Conservation (phyloP, 1,140 invertebrate species). For the Luehdorfia chinensis region DNA sequence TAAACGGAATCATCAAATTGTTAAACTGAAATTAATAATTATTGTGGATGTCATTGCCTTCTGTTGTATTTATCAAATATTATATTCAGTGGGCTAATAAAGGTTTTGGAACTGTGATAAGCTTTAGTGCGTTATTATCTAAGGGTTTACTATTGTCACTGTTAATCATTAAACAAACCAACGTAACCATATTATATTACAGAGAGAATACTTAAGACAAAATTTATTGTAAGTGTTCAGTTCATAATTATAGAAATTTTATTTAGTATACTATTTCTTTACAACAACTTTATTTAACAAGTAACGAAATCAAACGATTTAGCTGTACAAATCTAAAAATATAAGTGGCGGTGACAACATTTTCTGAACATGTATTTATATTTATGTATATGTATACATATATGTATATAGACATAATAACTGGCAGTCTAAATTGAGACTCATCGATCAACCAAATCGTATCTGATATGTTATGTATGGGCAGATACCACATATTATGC, state of each 20-base stretch:
- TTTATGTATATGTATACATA: too few relatives aligned
- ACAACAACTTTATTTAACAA: too few relatives aligned
- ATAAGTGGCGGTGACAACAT: too few relatives aligned
- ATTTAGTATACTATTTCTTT: background rate
- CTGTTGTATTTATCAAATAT: background rate
- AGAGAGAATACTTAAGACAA: background rate
- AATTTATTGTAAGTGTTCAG: too few relatives aligned
- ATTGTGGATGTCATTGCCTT: background rate
- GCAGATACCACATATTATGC: slow-evolving; percentile 11
- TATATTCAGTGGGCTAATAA: background rate
- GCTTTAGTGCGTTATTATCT: background rate
- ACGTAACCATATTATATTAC: background rate
- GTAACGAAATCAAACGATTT: too few relatives aligned
- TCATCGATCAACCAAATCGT: slow-evolving; percentile 36
- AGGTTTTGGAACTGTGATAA: background rate
- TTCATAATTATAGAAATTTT: too few relatives aligned
- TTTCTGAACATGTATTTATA: too few relatives aligned
- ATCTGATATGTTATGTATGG: slow-evolving; percentile 31
- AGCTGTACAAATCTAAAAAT: too few relatives aligned
- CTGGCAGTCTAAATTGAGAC: slow-evolving; percentile 21
- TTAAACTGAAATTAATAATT: background rate
- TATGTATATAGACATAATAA: too few relatives aligned
- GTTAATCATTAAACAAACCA: background rate
- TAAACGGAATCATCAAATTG: background rate
- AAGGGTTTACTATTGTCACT: background rate